Evolutionary conservation across 1,140 invertebrate species (phyloP), one percentile per base, ranked within the genome.

Genomic region (Dermatophagoides farinae): DNA sequence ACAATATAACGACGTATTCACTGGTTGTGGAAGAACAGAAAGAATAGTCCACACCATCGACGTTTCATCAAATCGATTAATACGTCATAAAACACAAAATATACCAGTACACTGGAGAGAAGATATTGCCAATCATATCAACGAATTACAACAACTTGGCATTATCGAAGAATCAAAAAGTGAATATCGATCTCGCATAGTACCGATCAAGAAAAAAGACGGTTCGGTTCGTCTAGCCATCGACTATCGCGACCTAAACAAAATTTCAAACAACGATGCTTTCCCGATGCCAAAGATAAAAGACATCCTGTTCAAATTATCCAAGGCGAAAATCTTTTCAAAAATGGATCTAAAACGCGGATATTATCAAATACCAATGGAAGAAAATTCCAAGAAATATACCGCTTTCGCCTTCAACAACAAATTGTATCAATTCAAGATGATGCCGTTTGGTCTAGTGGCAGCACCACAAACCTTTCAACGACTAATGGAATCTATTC

Each of bases 231-330:
- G 75, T n/a, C 75, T 77, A 55, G 77, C 76, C 67, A 64, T 77
- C 0, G 76, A 79, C 64, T 78, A 71, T 64, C 64, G 76, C 10
- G 14, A 51, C 9, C 55, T 76, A 8, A 75, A 76, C 64, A 6
- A 11, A 54, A 66, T 61, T 0, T 76, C 71, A 0, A 67, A 68
- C 0, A 64, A 66, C 51, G 76, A 79, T 65, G 67, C 62, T 46
- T 80, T 73, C 65, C 77, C 78, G 65, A 60, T 79, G 2, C 77
- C 75, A 0, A 51, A 66, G 6, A 75, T 78, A 11, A 20, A 53
- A 9, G 51, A 63, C 12, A 10, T 41, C 8, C 2, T 61, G 0
- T 0, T 43, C 14, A 11, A 8, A 1, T 16, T 61, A 14, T 18
- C 18, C 6, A 37, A 22, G 0, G 31, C 22, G 0, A 51, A 60